Evolutionary conservation across 30 jellyfish, hydroid and myxozoan genomes (phyloP).

Genomic region (Aurelia sp.): DNA sequence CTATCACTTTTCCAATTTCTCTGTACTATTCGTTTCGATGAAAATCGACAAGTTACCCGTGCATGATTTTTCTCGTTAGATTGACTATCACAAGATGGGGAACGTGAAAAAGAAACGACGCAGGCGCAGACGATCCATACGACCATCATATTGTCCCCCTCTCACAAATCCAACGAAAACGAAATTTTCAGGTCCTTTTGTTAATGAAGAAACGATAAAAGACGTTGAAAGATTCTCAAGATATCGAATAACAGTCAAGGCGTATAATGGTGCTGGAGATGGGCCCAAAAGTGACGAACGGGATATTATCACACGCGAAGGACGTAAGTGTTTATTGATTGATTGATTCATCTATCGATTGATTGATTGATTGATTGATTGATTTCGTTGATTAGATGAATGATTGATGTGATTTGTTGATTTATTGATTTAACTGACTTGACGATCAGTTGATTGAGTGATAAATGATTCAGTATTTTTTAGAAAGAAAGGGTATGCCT

Average conservation of each 20-base stretch:
- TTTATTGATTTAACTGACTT: too few relatives aligned
- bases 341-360: too few relatives aligned
- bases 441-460: too few relatives aligned
- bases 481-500: too few relatives aligned
- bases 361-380: too few relatives aligned
- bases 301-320: constrained; percentile 72
- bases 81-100: constrained; percentile 52
- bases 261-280: constrained; percentile 87
- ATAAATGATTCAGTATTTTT: too few relatives aligned
- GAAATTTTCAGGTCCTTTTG: constrained; percentile 59
- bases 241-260: constrained; percentile 75
- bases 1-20: too few relatives aligned
- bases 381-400: too few relatives aligned
- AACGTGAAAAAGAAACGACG: constrained; percentile 18
- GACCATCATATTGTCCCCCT: constrained; percentile 18
- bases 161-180: background rate
- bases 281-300: constrained; percentile 80
- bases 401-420: too few relatives aligned
- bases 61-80: constrained; percentile 14
- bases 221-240: constrained; percentile 62
- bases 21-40: background rate
- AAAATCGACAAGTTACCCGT: too few relatives aligned
- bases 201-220: constrained; percentile 67
- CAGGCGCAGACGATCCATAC: constrained; percentile 26
- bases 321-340: constrained; percentile 60